These are phyloP conservation scores for Cordylochernes scorpioides DNA, from an alignment of 2,888 invertebrate species.

Conservation along the genomic window DNA sequence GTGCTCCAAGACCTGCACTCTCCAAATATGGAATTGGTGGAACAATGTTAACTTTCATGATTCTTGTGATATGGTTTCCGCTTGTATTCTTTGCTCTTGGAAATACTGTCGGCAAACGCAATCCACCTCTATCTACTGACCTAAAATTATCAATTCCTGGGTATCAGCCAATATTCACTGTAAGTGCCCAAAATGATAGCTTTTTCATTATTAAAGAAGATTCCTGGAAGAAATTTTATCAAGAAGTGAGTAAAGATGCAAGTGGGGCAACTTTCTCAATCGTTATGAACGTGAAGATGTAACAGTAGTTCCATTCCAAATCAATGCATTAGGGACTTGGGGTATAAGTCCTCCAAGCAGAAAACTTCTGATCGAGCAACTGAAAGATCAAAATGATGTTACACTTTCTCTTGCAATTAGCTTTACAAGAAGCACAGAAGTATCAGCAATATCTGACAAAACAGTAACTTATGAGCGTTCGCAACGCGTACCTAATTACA, in stretches of 20 bases:
- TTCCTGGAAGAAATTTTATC: constrained; percentile 7
- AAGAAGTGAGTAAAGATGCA: constrained; percentile 7
- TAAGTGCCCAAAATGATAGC: constrained; percentile 42
- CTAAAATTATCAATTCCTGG: constrained; percentile 61
- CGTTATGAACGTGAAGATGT: constrained; percentile 59
- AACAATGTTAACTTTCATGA: constrained; percentile 51
- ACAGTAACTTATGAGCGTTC: no score
- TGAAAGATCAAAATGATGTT: constrained; percentile 27
- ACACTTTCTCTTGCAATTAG: no score
- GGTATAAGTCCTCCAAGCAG: constrained; percentile 78
- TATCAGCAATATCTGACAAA: no score
- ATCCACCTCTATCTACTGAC: constrained; percentile 57
- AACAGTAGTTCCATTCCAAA: constrained; percentile 47
- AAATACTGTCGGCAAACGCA: constrained; percentile 63
- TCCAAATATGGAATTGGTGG: constrained; percentile 80
- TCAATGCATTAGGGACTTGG: constrained; percentile 70
- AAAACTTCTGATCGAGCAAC: constrained; percentile 23
- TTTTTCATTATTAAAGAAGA: constrained; percentile 4
- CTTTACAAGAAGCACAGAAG: no score
- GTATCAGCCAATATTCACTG: constrained; percentile 67
- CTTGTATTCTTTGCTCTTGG: constrained; percentile 81
- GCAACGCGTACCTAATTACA: no score
- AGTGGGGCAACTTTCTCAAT: constrained; percentile 50
- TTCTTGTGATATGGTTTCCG: constrained; percentile 88
- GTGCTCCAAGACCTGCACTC: constrained; percentile 45